Evolutionary conservation across 2,113 vertebrate species (phyloP).

Genomic region (Empidonax traillii): DNA sequence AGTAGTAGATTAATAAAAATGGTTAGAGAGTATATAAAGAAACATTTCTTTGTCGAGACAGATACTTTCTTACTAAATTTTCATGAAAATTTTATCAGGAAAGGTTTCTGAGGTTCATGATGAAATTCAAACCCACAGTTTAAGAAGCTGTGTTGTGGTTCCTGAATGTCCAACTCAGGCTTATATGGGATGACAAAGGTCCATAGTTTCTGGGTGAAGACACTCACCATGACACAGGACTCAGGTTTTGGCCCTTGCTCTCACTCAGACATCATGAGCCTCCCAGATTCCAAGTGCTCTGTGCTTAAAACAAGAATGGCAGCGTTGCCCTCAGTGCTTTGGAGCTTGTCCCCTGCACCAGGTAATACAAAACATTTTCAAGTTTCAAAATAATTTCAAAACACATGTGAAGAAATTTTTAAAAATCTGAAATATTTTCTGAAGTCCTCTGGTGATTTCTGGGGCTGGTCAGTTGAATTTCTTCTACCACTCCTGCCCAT

Average conservation of each 20-base stretch:
- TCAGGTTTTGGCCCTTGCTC: neutral
- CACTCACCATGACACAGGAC: neutral
- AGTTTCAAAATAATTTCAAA: neutral
- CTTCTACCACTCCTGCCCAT: neutral
- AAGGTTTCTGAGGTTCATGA: neutral
- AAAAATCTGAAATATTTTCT: neutral
- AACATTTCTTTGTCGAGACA: neutral
- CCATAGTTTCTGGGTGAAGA: neutral
- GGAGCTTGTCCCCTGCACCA: neutral
- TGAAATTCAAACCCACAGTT: neutral
- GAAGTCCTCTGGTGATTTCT: neutral
- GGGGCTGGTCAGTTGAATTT: neutral
- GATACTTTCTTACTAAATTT: neutral
- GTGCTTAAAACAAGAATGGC: neutral
- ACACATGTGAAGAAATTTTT: neutral
- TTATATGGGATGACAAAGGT: neutral
- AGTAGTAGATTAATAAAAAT: neutral
- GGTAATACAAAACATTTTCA: neutral
- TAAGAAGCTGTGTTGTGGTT: neutral
- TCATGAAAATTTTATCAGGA: neutral
- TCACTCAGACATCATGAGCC: neutral
- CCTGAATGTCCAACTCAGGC: neutral
- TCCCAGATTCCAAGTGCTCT: neutral
- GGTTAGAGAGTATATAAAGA: neutral
- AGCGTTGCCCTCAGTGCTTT: accelerated